These are phyloP conservation scores for Hippopotamyrus pictus DNA, from an alignment of 2,797 vertebrate genomes.

Conservation along the genomic window DNA sequence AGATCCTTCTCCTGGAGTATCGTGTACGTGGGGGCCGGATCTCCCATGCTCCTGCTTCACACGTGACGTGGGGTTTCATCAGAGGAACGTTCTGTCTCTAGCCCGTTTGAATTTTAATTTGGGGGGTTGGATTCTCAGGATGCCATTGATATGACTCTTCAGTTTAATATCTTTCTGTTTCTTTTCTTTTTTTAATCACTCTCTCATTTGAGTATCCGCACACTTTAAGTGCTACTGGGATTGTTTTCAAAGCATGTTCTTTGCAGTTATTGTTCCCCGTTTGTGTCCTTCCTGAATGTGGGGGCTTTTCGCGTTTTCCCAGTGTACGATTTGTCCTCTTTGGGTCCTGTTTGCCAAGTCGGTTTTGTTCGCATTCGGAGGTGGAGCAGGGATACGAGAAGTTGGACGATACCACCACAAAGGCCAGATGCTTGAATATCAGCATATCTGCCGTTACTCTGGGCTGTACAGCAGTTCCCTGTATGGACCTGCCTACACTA, in stretches of 20 bases:
- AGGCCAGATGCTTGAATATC: neutral
- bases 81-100: neutral
- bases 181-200: neutral
- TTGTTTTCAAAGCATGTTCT: neutral
- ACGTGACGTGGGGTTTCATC: neutral
- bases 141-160: neutral
- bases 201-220: neutral
- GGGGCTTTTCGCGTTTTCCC: neutral
- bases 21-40: neutral
- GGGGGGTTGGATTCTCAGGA: neutral
- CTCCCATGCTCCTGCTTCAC: neutral
- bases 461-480: neutral
- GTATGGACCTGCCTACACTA: neutral
- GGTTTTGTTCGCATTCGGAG: neutral
- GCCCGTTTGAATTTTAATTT: neutral
- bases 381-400: neutral
- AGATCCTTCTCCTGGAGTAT: neutral
- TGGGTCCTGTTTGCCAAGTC: conserved; percentile 6
- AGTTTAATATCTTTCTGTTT: neutral
- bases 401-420: neutral
- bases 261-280: neutral
- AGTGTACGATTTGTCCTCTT: neutral
- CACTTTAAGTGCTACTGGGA: neutral
- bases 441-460: conserved; percentile 3
- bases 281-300: neutral